Base-by-base conservation (phyloP, 2,113 vertebrate species). In the Bujurquina vittata region DNA sequence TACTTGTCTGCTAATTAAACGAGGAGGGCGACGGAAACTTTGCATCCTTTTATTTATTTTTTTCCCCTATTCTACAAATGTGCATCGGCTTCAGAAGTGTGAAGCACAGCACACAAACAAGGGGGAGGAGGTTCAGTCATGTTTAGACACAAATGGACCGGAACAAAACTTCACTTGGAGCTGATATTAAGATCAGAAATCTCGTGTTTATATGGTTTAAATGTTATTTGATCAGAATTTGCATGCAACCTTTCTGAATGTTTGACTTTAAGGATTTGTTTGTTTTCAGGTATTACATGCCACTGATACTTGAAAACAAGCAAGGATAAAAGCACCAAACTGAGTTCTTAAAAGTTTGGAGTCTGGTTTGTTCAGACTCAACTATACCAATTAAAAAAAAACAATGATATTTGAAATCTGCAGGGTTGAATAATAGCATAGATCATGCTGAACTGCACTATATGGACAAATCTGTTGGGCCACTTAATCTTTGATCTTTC, bases 1-100 rank as follows among this genome's bases (percentile, higher is more conserved):
- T 89, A 85, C 90, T 91, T 31, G 86, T 93, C 92, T 93, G 91
- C 90, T 95, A 92, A 94, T 95, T 95, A 94, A 93, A 93, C 84
- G 20, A 87, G 85, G 80, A 89, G 87, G 88, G 88, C 80, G 76
- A 90, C 87, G 89, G 90, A 93, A 92, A 93, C 91, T 92, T 92
- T 85, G 86, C 86, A 86, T 91, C 88, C 92, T 87, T 90, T 90
- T 92, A 89, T 88, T 89, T 90, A 43, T 81, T 77, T 86, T 69
- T 76, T 69, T 57, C 58, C 54, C 69, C 67, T 23, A 65, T 87
- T 90, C 88, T 81, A 91, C 67, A 88, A 87, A 84, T 88, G 84
- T 54, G 72, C 79, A 79, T 69, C 4, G 12, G 80, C 84, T 85
- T 89, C 85, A 81, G 76, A 90, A 89, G 90, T 89, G 84, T 87